phyloP scores from a whole-genome alignment of 2,113 vertebrate genomes.

The Microcebus tavaratra region DNA sequence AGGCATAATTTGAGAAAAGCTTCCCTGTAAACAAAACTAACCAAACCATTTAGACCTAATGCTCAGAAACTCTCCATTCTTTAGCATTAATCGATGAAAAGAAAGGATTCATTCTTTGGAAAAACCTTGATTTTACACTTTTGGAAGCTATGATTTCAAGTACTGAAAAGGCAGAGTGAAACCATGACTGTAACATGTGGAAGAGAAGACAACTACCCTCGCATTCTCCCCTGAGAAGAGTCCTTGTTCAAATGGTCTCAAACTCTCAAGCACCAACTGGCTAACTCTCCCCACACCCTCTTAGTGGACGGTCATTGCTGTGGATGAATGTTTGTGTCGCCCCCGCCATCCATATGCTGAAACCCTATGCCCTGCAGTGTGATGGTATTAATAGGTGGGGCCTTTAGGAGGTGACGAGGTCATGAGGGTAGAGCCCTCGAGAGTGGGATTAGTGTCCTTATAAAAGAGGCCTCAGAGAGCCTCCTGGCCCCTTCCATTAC shows the following conservation, averaged over 20 bases:
- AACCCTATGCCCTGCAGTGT: not conserved
- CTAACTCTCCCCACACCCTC: not conserved
- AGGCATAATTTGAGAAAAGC: not conserved
- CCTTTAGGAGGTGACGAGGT: not conserved
- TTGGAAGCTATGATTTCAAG: not conserved
- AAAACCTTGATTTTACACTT: not conserved
- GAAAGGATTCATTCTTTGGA: not conserved
- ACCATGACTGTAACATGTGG: not conserved
- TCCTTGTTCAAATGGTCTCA: not conserved
- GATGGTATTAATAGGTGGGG: not conserved
- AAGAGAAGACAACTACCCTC: not conserved
- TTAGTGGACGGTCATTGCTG: not conserved
- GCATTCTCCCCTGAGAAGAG: too few species aligned
- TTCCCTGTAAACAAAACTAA: not conserved
- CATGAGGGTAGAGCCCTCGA: not conserved
- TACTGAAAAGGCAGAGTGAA: not conserved
- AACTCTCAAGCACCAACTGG: accelerated
- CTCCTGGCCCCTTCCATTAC: not conserved
- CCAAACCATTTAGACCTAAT: not conserved
- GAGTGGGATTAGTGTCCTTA: not conserved
- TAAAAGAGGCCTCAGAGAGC: not conserved
- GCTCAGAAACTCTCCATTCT: not conserved
- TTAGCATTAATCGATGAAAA: not conserved
- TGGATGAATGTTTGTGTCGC: not conserved
- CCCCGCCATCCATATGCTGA: not conserved